Base-by-base conservation (phyloP, 2,888 invertebrate species). In the Empis stercorea region DNA sequence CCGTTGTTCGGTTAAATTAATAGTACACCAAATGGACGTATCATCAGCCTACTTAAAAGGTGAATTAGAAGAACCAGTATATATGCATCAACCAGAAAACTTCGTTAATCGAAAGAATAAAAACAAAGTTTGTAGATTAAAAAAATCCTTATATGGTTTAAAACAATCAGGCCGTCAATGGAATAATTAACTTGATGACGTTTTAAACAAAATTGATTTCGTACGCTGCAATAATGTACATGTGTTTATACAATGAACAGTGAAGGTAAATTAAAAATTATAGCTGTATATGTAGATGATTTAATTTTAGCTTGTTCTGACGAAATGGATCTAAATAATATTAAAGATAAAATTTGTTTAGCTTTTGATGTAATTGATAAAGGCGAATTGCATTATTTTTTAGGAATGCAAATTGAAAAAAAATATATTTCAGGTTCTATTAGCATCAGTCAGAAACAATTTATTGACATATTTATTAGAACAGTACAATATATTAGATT, bases 211-310 rank as follows among this genome's bases (percentile, higher is more conserved):
- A 3, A 36, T 46, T 20, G 47, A 38, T 11, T 43, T 38, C n/a
- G 40, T 17, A 20, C 20, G 20, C 20, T 20, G 20, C 20, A 3
- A 20, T 20, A 20, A 20, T 20, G 20, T 20, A 20, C 20, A 20
- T 20, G 20, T 20, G 20, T 20, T 20, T 20, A 20, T 20, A 20
- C 20, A 20, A 20, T 20, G 20, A 20, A 20, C 20, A 20, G 5
- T 5, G 20, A 20, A 20, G 20, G 20, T 20, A 20, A 20, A 20
- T 20, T 20, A 4, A 20, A 20, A 4, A 20, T 20, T 2, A 42
- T 49, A 7, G 52, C 43, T 3, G 44, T 50, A 1, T 50, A 49
- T 11, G 50, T 52, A 10, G 44, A 51, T 20, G 49, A 51, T 20
- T 44, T 51, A 5, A 37, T 49, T 10, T 10, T 49, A 11, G 44